Evolutionary conservation across 2,888 invertebrate species (phyloP), one percentile per base, ranked within the genome.

Genomic region (Marronus borbonicus): DNA sequence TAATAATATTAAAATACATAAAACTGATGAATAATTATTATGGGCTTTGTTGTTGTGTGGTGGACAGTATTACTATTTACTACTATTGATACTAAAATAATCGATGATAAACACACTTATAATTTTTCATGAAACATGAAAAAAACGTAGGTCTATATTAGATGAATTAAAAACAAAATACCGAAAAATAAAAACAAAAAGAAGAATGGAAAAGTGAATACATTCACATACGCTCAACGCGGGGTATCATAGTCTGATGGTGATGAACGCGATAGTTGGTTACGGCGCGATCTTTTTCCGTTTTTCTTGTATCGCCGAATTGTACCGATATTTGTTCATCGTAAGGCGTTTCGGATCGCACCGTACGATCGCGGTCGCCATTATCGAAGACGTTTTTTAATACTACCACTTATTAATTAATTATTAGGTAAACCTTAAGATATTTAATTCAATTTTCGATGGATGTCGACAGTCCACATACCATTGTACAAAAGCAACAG

Each of bases 131-230:
- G 86, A 85, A 83, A 86, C 84, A 88, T 88, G 86, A 86, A 87
- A 88, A 87, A 85, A 87, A 85, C 80, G 88, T 89, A 89, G 88
- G 88, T 89, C 89, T 89, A 88, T 88, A 89, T 89, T 89, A 88
- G 89, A 89, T 89, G 87, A 87, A 83, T 84, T 85, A 60, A 78
- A 76, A 69, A 50, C n/a, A 44, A 66, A 44, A 44, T 2, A 44
- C 12, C 44, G 44, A 7, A 7, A 44, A 44, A 44, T 44, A 44
- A 44, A 12, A 8, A 44, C 44, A 44, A 12, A 44, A 44, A 36
- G 8, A 44, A 44, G 44, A 44, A 12, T 8, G 44, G 44, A 2
- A 44, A 55, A 55, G 55, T n/a, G 17, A 20, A 20, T 14, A 20
- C 17, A 20, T 7, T 12, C n/a, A 8, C 20, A 14, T 17, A 14